A percentile compares a stretch with the other conserved stretches of the same genome.
These are phyloP conservation scores for Clupea harengus DNA, from an alignment of 2,113 vertebrate genomes.

Conservation along the genomic window DNA sequence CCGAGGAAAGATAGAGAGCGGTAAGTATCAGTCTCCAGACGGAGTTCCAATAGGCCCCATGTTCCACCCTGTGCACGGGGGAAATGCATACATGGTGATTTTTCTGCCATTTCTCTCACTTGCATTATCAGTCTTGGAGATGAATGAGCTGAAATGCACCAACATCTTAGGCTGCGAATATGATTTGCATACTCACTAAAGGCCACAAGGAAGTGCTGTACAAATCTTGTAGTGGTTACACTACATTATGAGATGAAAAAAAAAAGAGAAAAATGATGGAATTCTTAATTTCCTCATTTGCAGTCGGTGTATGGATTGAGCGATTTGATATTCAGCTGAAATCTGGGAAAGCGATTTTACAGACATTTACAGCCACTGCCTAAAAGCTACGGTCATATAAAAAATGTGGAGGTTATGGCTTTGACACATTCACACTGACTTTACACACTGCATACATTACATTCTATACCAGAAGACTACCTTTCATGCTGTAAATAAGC, in stretches of 20 bases:
- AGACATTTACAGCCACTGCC: neutral
- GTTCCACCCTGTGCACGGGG: neutral
- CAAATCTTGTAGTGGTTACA: neutral
- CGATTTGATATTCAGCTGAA: neutral
- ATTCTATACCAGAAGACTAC: neutral
- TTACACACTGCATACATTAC: neutral
- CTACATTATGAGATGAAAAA: neutral
- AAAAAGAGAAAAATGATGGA: neutral
- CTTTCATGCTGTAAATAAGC: neutral
- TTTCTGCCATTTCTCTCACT: neutral
- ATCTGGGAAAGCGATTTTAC: neutral
- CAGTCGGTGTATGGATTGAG: neutral
- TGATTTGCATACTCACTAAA: neutral
- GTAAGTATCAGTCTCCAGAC: neutral
- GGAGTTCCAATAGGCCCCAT: neutral
- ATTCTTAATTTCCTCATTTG: neutral
- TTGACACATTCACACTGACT: neutral
- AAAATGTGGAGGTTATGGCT: neutral
- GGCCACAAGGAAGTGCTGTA: slow-evolving; percentile 8
- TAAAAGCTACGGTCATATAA: neutral
- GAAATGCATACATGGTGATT: slow-evolving; percentile 17
- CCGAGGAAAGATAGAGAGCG: neutral
- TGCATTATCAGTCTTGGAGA: neutral
- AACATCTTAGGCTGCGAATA: neutral
- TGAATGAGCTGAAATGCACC: neutral